phyloP scores from a whole-genome alignment of 1,140 invertebrate genomes.

The Vanessa atalanta region DNA sequence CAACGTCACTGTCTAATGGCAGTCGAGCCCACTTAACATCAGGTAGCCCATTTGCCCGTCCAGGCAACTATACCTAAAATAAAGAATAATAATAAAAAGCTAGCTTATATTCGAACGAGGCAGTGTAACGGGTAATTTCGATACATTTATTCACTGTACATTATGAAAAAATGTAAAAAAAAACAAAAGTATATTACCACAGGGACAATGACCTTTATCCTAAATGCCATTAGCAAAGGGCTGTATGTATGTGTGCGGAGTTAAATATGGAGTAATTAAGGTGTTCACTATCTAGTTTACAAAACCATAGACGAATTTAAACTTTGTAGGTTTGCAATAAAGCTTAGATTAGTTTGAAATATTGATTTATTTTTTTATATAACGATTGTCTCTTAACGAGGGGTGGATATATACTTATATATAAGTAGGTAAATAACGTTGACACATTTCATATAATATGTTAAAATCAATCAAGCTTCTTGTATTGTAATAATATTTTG shows the following conservation, averaged over 20 bases:
- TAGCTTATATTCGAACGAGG: too few species aligned
- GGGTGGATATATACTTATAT: constrained; percentile 7
- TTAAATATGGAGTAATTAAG: constrained; percentile 29
- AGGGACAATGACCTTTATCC: constrained; percentile 9
- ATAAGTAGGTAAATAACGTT: not conserved
- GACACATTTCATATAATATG: not conserved
- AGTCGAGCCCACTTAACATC: too few species aligned
- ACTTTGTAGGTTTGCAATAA: not conserved
- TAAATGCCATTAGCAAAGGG: constrained; percentile 16
- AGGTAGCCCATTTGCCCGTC: too few species aligned
- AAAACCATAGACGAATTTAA: not conserved
- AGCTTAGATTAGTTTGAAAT: not conserved
- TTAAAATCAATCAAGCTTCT: too few species aligned
- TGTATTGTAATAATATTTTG: too few species aligned
- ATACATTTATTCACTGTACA: too few species aligned
- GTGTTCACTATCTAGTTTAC: not conserved
- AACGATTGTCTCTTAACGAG: not conserved
- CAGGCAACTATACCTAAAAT: too few species aligned
- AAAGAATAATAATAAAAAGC: too few species aligned
- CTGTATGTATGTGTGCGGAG: not conserved
- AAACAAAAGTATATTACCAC: constrained; percentile 3
- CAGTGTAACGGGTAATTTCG: too few species aligned
- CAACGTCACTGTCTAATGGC: too few species aligned
- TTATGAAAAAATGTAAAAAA: not conserved
- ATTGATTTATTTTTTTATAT: not conserved